Evolutionary conservation across 2,888 invertebrate genomes (phyloP), one percentile per base, ranked within the genome.

Genomic region (Apantesis nais): DNA sequence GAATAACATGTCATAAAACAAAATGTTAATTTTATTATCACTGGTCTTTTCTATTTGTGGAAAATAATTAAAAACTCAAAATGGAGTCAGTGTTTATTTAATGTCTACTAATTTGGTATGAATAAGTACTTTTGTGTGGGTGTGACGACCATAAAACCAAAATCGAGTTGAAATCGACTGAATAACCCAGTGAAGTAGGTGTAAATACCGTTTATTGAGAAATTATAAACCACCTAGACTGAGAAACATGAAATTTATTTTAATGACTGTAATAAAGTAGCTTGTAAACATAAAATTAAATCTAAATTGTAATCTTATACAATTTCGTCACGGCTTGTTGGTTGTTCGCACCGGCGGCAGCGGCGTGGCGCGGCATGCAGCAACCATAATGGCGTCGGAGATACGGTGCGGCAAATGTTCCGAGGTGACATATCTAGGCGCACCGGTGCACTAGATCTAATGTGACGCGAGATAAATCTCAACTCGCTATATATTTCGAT

Each of bases 401-500:
- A 82, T 81, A 81, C 80, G 87, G 85, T 85, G 85, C 78, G 83
- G 83, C 84, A 83, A 88, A 87, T 85, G 86, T 84, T 80, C 78
- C 85, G 87, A 86, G 87, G 88, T 89, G 92, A 92, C 90, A 88
- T 89, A 86, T 88, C 89, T 87, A 89, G 90, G 86, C 91, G 91
- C 88, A 87, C 88, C 90, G 89, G 85, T 88, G 92, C 91, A 89
- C 92, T 90, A 91, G 92, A 93, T 92, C 83, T 82, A 91, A 93
- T 90, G 87, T 88, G 93, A 92, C 92, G 86, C 89, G 84, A 87
- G 92, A 93, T 93, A 91, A 91, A 89, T 83, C 77, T 74, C 78
- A 82, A 78, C 86, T 90, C 89, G 88, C 92, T 91, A 92, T 93
- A 93, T 92, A 92, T 93, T 94, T 91, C 89, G 91, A 90, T 92